phyloP scores from a whole-genome alignment of 2,113 vertebrate genomes.

The Eretmochelys imbricata region DNA sequence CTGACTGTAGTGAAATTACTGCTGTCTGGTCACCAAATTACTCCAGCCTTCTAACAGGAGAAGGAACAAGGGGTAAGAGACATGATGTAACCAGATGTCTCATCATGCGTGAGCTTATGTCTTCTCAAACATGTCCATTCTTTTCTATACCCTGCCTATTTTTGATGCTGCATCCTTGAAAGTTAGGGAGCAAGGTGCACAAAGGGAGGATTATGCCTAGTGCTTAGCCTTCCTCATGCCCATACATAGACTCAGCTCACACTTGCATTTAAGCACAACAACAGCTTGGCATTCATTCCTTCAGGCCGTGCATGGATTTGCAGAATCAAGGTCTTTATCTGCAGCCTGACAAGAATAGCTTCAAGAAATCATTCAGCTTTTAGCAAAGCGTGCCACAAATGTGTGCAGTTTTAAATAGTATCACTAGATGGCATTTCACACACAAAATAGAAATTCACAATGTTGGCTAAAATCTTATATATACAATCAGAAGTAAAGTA shows the following conservation, averaged over 20 bases:
- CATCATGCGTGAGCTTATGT: neutral
- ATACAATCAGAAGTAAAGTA: fast-evolving
- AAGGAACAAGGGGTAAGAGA: neutral
- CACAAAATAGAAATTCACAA: neutral
- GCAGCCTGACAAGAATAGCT: neutral
- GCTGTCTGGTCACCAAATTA: neutral
- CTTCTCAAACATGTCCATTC: neutral
- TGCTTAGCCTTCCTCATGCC: neutral
- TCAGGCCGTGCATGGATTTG: fast-evolving
- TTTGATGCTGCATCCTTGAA: neutral
- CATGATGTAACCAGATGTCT: fast-evolving
- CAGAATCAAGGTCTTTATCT: fast-evolving
- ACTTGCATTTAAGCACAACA: neutral
- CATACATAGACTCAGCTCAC: neutral
- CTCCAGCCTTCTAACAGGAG: fast-evolving
- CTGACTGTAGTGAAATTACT: fast-evolving
- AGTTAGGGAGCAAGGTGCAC: neutral
- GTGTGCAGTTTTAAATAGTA: neutral
- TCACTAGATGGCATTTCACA: neutral
- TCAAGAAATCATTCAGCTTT: fast-evolving
- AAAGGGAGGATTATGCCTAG: neutral
- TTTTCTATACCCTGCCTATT: neutral
- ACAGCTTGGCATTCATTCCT: neutral
- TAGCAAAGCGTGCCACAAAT: no score
- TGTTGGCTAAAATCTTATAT: fast-evolving